These are phyloP conservation scores for fruit fly (Drosophila melanogaster) DNA, from an alignment of 1,140 invertebrate species.

Conservation along the genomic window DNA sequence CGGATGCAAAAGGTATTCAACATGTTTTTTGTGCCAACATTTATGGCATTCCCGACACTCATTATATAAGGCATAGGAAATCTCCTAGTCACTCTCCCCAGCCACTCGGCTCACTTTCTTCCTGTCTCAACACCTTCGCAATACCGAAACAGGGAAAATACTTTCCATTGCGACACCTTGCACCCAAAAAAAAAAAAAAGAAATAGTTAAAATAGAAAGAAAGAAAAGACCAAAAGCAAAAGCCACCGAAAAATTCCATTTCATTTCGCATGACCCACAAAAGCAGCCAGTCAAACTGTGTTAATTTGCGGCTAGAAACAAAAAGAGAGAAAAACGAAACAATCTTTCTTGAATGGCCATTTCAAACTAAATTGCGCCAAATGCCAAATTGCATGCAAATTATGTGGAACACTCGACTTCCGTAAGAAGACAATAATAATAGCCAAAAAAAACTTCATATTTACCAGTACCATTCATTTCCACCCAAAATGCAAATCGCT, in stretches of 20 bases:
- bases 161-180: slow-evolving; percentile 57
- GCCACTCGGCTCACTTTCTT: slow-evolving; percentile 35
- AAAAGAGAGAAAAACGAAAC: slow-evolving; percentile 30
- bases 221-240: slow-evolving; percentile 25
- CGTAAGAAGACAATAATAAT: slow-evolving; percentile 30
- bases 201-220: slow-evolving; percentile 15
- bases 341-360: slow-evolving; percentile 58
- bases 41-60: slow-evolving; percentile 12
- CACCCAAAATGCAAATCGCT: slow-evolving; percentile 55
- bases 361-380: slow-evolving; percentile 73
- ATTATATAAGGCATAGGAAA: slow-evolving; percentile 41
- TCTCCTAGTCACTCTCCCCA: slow-evolving; percentile 19
- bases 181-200: slow-evolving; percentile 35
- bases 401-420: slow-evolving; percentile 64
- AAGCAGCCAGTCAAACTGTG: slow-evolving; percentile 68
- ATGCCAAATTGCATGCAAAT: slow-evolving; percentile 81
- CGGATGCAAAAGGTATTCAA: background rate
- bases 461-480: slow-evolving; percentile 15
- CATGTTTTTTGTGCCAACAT: background rate
- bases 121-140: slow-evolving; percentile 29
- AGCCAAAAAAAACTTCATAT: slow-evolving; percentile 14
- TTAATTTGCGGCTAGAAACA: slow-evolving; percentile 66
- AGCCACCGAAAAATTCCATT: slow-evolving; percentile 64
- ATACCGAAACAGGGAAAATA: slow-evolving; percentile 35
- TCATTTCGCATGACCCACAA: slow-evolving; percentile 78